These are phyloP conservation scores for Apolygus lucorum DNA, from an alignment of 1,140 invertebrate genomes.

Conservation along the genomic window DNA sequence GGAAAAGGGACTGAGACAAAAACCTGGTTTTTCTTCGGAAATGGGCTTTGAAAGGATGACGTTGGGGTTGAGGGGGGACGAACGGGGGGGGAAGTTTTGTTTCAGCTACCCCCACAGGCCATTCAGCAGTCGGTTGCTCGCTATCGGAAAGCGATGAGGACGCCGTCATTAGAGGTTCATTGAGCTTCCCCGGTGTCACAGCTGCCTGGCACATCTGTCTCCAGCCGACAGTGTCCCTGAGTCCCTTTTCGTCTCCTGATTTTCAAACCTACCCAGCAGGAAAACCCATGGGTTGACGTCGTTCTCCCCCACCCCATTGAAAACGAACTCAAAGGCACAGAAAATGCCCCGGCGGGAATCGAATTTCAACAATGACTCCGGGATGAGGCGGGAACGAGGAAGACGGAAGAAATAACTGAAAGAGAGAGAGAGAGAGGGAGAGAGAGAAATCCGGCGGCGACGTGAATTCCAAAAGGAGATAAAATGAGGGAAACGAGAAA, in stretches of 20 bases:
- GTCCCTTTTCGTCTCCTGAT: neutral
- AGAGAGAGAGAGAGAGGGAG: no score
- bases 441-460: no score
- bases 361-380: neutral
- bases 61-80: no score
- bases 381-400: no score
- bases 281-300: neutral
- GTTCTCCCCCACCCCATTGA: neutral
- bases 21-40: no score
- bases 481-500: no score
- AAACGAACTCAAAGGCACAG: neutral
- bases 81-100: neutral
- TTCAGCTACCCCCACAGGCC: neutral
- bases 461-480: no score
- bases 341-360: neutral
- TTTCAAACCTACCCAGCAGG: no score
- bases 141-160: constrained; percentile 16
- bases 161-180: constrained; percentile 10
- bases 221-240: no score
- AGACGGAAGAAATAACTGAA: no score
- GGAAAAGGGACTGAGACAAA: no score
- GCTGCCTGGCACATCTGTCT: constrained; percentile 7
- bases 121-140: neutral
- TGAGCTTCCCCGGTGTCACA: constrained; percentile 9
- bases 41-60: no score